Evolutionary conservation across 2,113 vertebrate species (phyloP).

Genomic region (Sander lucioperca): DNA sequence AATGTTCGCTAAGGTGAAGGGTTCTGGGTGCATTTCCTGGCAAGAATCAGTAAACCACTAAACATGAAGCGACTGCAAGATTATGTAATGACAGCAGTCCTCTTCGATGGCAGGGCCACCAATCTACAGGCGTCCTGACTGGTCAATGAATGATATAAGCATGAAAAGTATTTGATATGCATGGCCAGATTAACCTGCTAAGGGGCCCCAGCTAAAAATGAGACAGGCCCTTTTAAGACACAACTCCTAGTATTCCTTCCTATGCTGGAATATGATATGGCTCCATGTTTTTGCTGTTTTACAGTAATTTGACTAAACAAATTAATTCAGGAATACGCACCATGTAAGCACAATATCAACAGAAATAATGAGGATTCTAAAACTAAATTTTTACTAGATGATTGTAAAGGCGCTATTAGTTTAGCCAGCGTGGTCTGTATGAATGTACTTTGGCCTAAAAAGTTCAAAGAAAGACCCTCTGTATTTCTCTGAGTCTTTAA

Average conservation of each 20-base stretch:
- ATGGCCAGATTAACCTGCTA: not conserved
- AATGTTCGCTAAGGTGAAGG: not conserved
- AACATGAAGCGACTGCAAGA: not conserved
- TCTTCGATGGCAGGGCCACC: not conserved
- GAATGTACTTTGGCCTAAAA: constrained; percentile 21
- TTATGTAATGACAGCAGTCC: not conserved
- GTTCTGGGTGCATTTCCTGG: constrained; percentile 10
- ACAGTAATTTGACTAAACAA: not conserved
- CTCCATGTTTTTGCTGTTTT: not conserved
- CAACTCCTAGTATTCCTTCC: not conserved
- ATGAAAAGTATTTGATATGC: not conserved
- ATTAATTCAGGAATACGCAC: not conserved
- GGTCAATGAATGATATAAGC: not conserved
- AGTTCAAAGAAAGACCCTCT: constrained; percentile 67
- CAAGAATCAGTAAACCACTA: not conserved
- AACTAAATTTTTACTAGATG: not conserved
- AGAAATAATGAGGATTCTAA: not conserved
- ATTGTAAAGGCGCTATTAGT: not conserved
- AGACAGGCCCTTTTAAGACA: not conserved
- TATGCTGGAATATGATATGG: not conserved
- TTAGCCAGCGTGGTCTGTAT: not conserved
- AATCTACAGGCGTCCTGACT: not conserved
- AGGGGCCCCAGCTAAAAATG: not conserved
- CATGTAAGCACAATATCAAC: not conserved
- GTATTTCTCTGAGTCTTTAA: constrained; percentile 44